Base-by-base conservation (phyloP, 2,797 vertebrate genomes). In the Cyclopterus lumpus region DNA sequence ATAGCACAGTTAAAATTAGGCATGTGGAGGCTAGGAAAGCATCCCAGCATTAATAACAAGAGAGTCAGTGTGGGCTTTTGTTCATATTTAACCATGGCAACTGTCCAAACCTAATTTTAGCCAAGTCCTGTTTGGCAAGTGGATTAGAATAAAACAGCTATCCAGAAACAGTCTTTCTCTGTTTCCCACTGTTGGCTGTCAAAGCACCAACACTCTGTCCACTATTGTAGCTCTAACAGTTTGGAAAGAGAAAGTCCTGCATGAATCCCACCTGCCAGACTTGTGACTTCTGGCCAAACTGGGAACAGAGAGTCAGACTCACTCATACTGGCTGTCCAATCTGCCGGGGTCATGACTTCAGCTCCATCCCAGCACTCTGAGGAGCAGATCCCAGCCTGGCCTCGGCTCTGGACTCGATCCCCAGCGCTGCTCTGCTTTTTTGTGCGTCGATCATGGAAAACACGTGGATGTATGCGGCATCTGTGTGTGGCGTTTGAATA, bases 321-420 rank as follows among this genome's bases (percentile, higher is more conserved):
- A 28, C 48, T 32, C 58, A 79, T 60, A 40, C 66, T 67, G 75
- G 77, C 68, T 22, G 70, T 67, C 59, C 81, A 86, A 60, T 88
- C 84, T 80, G 77, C 66, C 30, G 8, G 61, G 84, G 81, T 90
- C 79, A 0, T 36, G 87, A 84, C 80, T 90, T 87, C 67, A 16
- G 54, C 73, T 71, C 69, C 2, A 30, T 74, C 75, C 74, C 76
- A 55, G 69, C 34, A 36, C 72, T 68, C 44, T 55, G 46, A 54
- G 69, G 61, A 82, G 65, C 74, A 77, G 75, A 11, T 68, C 65
- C 30, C 67, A 24, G 79, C 49, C 72, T 54, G 70, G 74, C 76
- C 44, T 78, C 73, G 8, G 62, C 42, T 72, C 74, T 86, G 85
- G 81, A 76, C 54, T 63, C 11, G 1, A 24, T 88, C 83, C 80